Conservation (phyloP, 2,113 vertebrate genomes). For the Tychaedon coryphoeus region DNA sequence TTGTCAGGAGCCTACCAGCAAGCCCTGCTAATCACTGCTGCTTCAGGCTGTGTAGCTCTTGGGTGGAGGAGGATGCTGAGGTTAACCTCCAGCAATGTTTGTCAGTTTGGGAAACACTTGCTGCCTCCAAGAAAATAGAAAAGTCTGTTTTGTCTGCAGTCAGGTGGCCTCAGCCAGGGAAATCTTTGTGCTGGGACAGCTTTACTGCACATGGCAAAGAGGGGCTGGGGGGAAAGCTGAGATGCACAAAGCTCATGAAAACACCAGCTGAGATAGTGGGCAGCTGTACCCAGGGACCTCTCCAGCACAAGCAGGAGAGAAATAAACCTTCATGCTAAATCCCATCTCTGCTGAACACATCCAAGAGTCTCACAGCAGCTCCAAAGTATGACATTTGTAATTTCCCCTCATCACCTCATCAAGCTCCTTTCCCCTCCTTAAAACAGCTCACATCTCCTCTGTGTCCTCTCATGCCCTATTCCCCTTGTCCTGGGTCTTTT, state of each 20-base stretch:
- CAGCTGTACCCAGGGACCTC: background rate
- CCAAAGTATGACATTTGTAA: background rate
- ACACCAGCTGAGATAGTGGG: rapidly evolving
- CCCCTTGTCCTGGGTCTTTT: background rate
- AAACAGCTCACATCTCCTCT: background rate
- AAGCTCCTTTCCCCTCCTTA: background rate
- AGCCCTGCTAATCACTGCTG: background rate
- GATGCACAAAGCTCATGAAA: background rate
- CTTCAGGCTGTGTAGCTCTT: background rate
- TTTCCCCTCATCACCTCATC: background rate
- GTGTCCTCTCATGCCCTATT: background rate
- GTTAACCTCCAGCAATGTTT: background rate
- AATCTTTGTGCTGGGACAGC: background rate
- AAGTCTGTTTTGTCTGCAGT: background rate
- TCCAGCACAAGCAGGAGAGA: background rate
- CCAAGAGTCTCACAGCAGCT: background rate
- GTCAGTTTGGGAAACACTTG: background rate
- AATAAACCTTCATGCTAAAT: background rate
- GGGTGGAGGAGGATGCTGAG: background rate
- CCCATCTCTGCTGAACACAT: background rate
- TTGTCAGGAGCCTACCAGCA: background rate
- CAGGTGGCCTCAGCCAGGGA: background rate
- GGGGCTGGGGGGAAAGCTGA: background rate
- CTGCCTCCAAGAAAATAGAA: background rate
- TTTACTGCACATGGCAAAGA: background rate